Evolutionary conservation across 2,113 vertebrate genomes (phyloP).

Genomic region (Tachycineta bicolor): DNA sequence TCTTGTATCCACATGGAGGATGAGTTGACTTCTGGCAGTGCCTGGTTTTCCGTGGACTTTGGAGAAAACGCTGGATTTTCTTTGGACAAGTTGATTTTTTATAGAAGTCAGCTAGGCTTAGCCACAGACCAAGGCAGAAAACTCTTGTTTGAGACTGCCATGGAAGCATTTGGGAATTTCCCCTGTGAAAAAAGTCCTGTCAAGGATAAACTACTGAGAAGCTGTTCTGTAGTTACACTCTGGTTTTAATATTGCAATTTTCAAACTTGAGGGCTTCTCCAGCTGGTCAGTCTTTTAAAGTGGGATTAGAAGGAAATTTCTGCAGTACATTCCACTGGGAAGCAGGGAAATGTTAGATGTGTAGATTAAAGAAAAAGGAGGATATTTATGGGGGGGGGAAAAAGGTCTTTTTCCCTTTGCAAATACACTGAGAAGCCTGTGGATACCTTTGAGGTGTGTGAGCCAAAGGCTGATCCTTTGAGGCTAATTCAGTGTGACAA

Average conservation of each 20-base stretch:
- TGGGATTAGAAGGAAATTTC: background rate
- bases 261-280: background rate
- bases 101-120: background rate
- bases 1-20: background rate
- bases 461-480: background rate
- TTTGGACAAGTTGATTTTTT: background rate
- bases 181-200: background rate
- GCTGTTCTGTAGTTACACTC: background rate
- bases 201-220: background rate
- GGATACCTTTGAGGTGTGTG: background rate
- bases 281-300: background rate
- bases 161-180: background rate
- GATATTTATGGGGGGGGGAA: background rate
- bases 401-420: background rate
- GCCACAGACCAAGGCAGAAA: background rate
- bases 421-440: background rate
- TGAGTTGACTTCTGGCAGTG: background rate
- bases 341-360: background rate
- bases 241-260: background rate
- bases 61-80: background rate
- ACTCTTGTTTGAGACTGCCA: background rate
- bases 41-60: background rate
- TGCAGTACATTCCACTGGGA: background rate
- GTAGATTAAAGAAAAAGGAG: background rate
- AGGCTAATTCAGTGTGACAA: background rate